Evolutionary conservation across 2,888 invertebrate genomes (phyloP).

Genomic region (Graphium colonna): DNA sequence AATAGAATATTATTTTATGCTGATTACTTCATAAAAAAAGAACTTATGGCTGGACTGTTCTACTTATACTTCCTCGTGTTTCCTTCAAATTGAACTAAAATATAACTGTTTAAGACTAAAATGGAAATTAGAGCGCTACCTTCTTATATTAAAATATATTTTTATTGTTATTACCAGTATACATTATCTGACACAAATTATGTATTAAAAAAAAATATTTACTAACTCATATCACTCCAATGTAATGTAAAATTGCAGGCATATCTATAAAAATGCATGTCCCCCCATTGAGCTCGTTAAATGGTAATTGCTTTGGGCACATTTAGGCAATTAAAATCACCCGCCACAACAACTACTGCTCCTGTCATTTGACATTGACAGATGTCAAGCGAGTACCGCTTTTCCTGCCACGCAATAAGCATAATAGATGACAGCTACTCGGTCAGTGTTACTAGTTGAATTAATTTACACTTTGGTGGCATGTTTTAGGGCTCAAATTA

Average conservation of each 20-base stretch:
- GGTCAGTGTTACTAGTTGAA: conserved; percentile 16
- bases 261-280: conserved; percentile 19
- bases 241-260: background rate
- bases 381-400: conserved; percentile 10
- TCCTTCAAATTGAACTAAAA: too few relatives aligned
- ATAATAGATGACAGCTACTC: background rate
- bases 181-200: too few relatives aligned
- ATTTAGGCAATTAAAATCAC: conserved; percentile 39
- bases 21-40: too few relatives aligned
- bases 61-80: too few relatives aligned
- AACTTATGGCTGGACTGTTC: too few relatives aligned
- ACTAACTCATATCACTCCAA: too few relatives aligned
- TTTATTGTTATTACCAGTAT: too few relatives aligned
- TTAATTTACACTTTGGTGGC: conserved; percentile 14
- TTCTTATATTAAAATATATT: too few relatives aligned
- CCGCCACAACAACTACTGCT: conserved; percentile 15
- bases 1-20: too few relatives aligned
- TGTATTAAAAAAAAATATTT: too few relatives aligned
- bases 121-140: too few relatives aligned
- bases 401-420: conserved; percentile 2
- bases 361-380: conserved; percentile 26
- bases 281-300: conserved; percentile 35
- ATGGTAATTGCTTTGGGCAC: conserved; percentile 38
- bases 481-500: conserved; percentile 17
- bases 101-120: too few relatives aligned